Base-by-base conservation (phyloP, 2,888 invertebrate species). In the Bibio marci region DNA sequence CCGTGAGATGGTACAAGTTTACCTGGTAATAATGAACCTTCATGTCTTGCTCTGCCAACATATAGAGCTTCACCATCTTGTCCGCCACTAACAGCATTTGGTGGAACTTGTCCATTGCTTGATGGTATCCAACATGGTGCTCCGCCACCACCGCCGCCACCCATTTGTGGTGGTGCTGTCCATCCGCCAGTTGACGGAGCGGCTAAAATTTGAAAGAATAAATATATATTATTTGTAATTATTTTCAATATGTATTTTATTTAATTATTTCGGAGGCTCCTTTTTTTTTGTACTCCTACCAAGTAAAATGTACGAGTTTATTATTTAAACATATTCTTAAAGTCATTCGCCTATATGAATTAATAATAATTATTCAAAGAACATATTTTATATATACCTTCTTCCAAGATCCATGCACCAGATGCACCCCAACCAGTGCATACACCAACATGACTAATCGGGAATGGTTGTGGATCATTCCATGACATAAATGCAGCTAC, bases 351-450 rank as follows among this genome's bases (percentile, higher is more conserved):
- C n/a, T n/a, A n/a, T n/a, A n/a, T n/a, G n/a, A n/a, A n/a, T 26
- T 26, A 11, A 26, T 26, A 8, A 26, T 26, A 26, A 26, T 26
- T 11, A 26, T 26, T 26, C 26, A n/a, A n/a, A n/a, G n/a, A n/a
- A n/a, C n/a, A n/a, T n/a, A n/a, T n/a, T n/a, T n/a, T n/a, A 22
- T 8, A 4, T 22, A 6, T 4, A 22, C 22, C 8, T 22, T 22
- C 78, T 66, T 83, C 81, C 49, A 87, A 70, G 46, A 79, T 66
- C 87, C 87, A 88, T 31, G 76, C 69, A 27, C 87, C 87, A 39
- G 63, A 65, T 11, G 86, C 80, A 14, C 87, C 87, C 82, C 85
- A 87, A 36, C 85, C 86, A 34, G 87, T 87, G 62, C 83, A 81
- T 25, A 86, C 71, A 33, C 86, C 88, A 33, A 82, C 74, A 57